Evolutionary conservation across 1,140 invertebrate genomes (phyloP).

Genomic region (Gonioctena quinquepunctata): DNA sequence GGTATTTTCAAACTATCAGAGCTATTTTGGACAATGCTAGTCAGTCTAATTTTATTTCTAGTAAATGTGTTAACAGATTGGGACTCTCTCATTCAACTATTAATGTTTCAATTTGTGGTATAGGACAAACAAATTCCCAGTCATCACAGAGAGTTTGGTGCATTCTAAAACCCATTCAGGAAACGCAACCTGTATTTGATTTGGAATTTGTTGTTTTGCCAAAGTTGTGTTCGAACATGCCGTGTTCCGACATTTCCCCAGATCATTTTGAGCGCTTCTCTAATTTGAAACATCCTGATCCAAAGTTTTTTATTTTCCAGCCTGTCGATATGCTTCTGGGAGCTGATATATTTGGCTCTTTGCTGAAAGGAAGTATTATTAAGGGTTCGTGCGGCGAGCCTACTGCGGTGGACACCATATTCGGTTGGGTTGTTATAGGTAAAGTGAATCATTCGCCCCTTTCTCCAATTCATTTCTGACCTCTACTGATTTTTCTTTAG

Average conservation of each 20-base stretch:
- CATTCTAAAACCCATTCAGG: not conserved
- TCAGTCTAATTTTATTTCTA: not conserved
- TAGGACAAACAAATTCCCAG: not conserved
- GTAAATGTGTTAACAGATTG: too few relatives aligned
- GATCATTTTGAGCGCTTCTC: not conserved
- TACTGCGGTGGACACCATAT: not conserved
- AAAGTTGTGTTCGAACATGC: not conserved
- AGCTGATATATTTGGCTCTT: not conserved
- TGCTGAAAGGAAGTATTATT: not conserved
- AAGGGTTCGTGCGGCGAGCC: not conserved
- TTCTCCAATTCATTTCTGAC: too few relatives aligned
- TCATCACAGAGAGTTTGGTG: not conserved
- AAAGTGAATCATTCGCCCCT: too few relatives aligned
- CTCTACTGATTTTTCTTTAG: too few relatives aligned
- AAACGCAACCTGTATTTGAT: not conserved
- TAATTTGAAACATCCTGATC: not conserved
- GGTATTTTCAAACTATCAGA: not conserved
- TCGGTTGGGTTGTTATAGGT: not conserved
- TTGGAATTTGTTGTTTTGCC: not conserved
- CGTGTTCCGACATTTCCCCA: not conserved
- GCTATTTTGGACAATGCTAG: not conserved
- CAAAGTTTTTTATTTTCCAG: not conserved
- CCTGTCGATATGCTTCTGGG: slow-evolving; percentile 10
- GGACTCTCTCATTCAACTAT: too few relatives aligned
- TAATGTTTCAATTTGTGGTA: too few relatives aligned